A percentile compares a stretch with the other conserved stretches of the same genome.
phyloP scores from a whole-genome alignment of 1,140 invertebrate genomes.

The Potamilus streckersoni region DNA sequence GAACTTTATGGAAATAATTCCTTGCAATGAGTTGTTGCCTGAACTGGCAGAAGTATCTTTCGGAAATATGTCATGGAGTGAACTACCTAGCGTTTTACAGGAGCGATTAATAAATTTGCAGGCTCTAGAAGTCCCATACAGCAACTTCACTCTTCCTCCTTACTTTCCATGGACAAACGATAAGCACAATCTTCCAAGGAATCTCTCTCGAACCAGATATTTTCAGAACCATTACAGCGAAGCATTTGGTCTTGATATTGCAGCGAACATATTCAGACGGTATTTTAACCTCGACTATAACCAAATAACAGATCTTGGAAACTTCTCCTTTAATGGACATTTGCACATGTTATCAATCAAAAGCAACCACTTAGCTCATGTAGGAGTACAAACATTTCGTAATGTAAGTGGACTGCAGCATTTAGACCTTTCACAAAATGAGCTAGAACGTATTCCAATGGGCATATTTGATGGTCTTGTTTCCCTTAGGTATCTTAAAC shows the following conservation, averaged over 20 bases:
- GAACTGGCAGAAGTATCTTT: no score
- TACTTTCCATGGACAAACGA: constrained; percentile 42
- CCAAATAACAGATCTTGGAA: constrained; percentile 29
- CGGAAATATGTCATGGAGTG: no score
- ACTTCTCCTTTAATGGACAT: constrained; percentile 33
- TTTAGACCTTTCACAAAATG: constrained; percentile 36
- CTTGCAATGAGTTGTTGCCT: no score
- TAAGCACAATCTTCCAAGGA: constrained; percentile 12
- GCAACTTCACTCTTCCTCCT: constrained; percentile 1
- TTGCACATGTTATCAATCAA: constrained; percentile 40
- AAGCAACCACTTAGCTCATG: constrained; percentile 25
- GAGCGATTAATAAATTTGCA: no score
- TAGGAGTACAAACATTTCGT: constrained; percentile 32
- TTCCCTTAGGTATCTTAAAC: not conserved
- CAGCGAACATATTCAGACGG: constrained; percentile 30
- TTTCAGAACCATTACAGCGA: constrained; percentile 37
- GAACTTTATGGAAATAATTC: no score
- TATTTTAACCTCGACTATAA: constrained; percentile 39
- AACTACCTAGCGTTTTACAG: no score
- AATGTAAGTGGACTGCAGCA: constrained; percentile 36
- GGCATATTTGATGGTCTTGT: constrained; percentile 20
- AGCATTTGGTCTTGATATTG: constrained; percentile 22
- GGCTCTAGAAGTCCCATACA: no score
- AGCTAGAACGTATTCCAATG: constrained; percentile 20
- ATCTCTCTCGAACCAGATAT: constrained; percentile 33